phyloP scores from a whole-genome alignment of 2,888 invertebrate genomes.

The Trissonchulus latispiculum region DNA sequence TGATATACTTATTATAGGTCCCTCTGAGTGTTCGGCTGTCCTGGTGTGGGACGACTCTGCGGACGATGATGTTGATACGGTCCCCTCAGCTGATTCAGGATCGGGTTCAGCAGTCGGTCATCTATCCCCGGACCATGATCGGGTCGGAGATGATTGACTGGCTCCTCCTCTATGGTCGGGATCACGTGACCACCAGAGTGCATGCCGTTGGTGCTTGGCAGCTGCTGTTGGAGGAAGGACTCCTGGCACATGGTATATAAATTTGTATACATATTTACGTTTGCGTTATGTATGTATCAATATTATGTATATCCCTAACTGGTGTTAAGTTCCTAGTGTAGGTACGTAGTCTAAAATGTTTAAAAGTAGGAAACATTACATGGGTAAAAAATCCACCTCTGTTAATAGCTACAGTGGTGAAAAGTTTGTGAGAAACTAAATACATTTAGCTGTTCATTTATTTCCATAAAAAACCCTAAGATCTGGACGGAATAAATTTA shows the following conservation, averaged over 20 bases:
- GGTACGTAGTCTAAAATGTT: too few relatives aligned
- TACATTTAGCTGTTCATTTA: too few relatives aligned
- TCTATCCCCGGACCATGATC: conserved; percentile 55
- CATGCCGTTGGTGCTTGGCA: conserved; percentile 75
- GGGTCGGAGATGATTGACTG: conserved; percentile 72
- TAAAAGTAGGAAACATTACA: too few relatives aligned
- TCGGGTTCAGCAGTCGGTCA: conserved; percentile 48
- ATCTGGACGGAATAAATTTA: too few relatives aligned
- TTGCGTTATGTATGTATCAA: too few relatives aligned
- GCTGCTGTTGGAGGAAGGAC: conserved; percentile 65
- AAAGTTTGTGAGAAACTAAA: too few relatives aligned
- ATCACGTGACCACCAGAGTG: conserved; percentile 54
- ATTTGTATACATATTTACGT: too few relatives aligned
- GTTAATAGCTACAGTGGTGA: too few relatives aligned
- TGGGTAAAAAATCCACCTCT: too few relatives aligned
- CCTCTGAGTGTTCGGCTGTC: conserved; percentile 57
- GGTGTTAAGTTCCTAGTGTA: too few relatives aligned
- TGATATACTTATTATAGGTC: conserved; percentile 29
- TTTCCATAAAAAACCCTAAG: too few relatives aligned
- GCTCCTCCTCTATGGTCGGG: conserved; percentile 55
- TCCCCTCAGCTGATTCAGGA: conserved; percentile 57
- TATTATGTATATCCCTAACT: too few relatives aligned
- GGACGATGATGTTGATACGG: conserved; percentile 57
- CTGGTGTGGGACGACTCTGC: conserved; percentile 60
- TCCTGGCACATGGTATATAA: conserved; percentile 60